These are phyloP conservation scores for Drosophila buzzatii DNA, from an alignment of 2,888 invertebrate genomes.

Conservation along the genomic window DNA sequence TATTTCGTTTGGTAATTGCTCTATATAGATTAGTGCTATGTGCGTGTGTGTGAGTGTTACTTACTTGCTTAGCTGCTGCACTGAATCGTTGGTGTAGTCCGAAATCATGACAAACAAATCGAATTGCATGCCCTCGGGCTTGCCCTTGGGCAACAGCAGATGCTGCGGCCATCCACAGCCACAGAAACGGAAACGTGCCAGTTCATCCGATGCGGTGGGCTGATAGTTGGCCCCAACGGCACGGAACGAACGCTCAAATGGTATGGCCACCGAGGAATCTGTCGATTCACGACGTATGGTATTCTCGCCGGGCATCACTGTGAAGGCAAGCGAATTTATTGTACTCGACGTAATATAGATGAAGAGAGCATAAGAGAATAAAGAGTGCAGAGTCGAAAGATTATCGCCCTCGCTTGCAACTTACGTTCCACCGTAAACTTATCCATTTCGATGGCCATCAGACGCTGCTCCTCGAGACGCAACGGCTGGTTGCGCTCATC, in stretches of 20 bases:
- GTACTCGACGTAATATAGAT: neutral
- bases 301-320: conserved; percentile 90
- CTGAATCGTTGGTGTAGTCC: conserved; percentile 88
- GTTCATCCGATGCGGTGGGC: conserved; percentile 83
- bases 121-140: conserved; percentile 88
- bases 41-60: conserved; percentile 69
- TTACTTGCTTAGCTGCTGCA: conserved; percentile 82
- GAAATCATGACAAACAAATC: conserved; percentile 92
- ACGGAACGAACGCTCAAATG: conserved; percentile 92
- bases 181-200: conserved; percentile 91
- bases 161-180: conserved; percentile 96
- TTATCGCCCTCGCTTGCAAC: conserved; percentile 64
- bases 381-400: neutral
- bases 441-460: conserved; percentile 89
- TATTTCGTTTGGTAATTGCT: conserved; percentile 7
- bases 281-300: conserved; percentile 88
- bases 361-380: neutral
- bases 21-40: neutral
- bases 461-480: conserved; percentile 87
- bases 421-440: conserved; percentile 88
- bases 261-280: conserved; percentile 92
- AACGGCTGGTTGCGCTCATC: conserved; percentile 89
- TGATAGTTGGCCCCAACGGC: conserved; percentile 88
- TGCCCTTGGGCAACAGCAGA: conserved; percentile 91
- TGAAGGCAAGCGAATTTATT: neutral